Conservation (phyloP, 2,113 vertebrate species). For the Tetrax tetrax region DNA sequence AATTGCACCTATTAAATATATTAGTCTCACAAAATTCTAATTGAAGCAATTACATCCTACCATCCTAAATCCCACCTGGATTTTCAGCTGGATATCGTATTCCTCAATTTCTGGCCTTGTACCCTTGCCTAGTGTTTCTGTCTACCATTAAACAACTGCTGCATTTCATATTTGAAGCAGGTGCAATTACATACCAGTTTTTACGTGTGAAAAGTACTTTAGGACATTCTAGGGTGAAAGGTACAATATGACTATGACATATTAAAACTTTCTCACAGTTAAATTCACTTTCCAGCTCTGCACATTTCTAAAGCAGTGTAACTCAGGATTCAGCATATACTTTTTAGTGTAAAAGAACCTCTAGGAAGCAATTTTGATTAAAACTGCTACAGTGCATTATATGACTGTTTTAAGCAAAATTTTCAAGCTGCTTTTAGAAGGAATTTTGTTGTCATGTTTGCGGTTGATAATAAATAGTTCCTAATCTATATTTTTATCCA, state of each 20-base stretch:
- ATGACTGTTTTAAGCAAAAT: background rate
- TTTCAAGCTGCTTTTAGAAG: background rate
- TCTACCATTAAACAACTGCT: slow-evolving; percentile 68
- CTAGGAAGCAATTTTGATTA: background rate
- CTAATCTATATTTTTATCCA: slow-evolving; percentile 27
- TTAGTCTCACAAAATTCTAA: slow-evolving; percentile 69
- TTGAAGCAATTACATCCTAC: slow-evolving; percentile 62
- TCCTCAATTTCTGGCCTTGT: slow-evolving; percentile 58
- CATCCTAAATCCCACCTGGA: slow-evolving; percentile 67
- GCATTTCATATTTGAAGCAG: slow-evolving; percentile 56
- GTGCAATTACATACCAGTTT: slow-evolving; percentile 47
- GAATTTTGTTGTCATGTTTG: slow-evolving; percentile 23
- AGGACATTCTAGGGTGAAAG: slow-evolving; percentile 62
- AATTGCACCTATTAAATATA: slow-evolving; percentile 66
- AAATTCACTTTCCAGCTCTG: background rate
- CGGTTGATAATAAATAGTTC: slow-evolving; percentile 31
- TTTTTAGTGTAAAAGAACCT: background rate
- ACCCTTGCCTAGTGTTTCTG: slow-evolving; percentile 49
- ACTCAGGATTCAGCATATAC: background rate
- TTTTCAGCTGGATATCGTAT: slow-evolving; percentile 64
- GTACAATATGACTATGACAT: slow-evolving; percentile 40
- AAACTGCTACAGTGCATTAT: background rate
- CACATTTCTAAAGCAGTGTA: slow-evolving; percentile 5
- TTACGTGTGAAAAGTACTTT: slow-evolving; percentile 45
- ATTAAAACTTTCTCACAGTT: slow-evolving; percentile 22